Percentiles rank a stretch among this genome's conserved stretches.
phyloP scores from a whole-genome alignment of 2,888 invertebrate species.

The Eilema caniola region DNA sequence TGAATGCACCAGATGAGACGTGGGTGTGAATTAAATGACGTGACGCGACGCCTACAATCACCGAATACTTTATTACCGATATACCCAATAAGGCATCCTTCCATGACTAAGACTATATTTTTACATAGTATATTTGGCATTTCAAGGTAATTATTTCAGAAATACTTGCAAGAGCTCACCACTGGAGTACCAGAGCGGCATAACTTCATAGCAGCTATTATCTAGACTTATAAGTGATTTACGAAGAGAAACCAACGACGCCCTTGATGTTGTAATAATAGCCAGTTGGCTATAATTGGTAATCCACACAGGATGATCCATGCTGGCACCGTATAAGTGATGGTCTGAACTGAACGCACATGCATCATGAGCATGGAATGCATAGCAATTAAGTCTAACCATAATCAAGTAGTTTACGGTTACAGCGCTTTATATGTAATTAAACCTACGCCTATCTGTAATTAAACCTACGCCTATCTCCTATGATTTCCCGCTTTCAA shows the following conservation, averaged over 20 bases:
- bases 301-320: constrained; percentile 35
- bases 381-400: constrained; percentile 62
- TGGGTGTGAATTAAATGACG: too few species aligned
- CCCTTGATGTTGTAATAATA: constrained; percentile 23
- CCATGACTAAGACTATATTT: background rate
- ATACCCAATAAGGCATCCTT: constrained; percentile 35
- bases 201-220: background rate
- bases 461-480: too few species aligned
- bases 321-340: constrained; percentile 48
- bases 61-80: constrained; percentile 53
- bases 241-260: constrained; percentile 16
- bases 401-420: constrained; percentile 56
- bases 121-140: background rate
- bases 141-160: background rate
- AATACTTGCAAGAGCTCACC: background rate
- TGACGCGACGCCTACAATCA: constrained; percentile 58
- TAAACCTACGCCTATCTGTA: background rate
- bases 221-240: constrained; percentile 4
- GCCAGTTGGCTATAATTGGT: constrained; percentile 32
- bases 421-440: background rate
- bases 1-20: constrained; percentile 64
- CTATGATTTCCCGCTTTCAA: background rate
- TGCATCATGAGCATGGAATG: constrained; percentile 72
- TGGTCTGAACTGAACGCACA: constrained; percentile 45
- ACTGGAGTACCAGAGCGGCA: background rate